Conservation (phyloP, 2,113 vertebrate species). For the Rallus limicola region DNA sequence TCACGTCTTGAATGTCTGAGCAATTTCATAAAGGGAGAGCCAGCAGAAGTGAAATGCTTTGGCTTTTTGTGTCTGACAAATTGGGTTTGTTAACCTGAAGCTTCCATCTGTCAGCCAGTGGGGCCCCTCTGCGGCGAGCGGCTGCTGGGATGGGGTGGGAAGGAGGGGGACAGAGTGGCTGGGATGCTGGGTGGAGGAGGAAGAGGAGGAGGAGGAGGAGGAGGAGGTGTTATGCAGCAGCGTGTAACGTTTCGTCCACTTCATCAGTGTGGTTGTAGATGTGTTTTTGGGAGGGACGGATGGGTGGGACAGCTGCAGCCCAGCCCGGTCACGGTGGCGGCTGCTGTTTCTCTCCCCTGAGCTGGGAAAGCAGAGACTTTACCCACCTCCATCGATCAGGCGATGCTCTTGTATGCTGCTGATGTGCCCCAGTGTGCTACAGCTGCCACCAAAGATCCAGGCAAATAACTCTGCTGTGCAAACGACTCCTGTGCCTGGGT, state of each 20-base stretch:
- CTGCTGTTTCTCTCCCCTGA: neutral
- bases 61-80: slow-evolving; percentile 30
- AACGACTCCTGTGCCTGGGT: neutral
- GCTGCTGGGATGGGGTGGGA: neutral
- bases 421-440: neutral
- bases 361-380: neutral
- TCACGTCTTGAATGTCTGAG: slow-evolving; percentile 18
- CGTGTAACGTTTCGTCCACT: neutral
- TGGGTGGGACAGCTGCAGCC: neutral
- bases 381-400: neutral
- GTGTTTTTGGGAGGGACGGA: neutral
- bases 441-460: too few relatives aligned
- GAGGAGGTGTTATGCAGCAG: neutral
- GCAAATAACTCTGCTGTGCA: neutral
- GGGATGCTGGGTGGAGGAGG: fast-evolving
- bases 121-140: neutral
- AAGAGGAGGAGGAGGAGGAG: neutral
- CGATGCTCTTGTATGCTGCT: fast-evolving
- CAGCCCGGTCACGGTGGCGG: neutral
- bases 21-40: neutral
- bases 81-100: slow-evolving; percentile 46
- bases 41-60: neutral
- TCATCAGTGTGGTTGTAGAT: neutral
- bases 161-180: neutral
- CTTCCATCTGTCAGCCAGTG: neutral